Evolutionary conservation across 1,140 invertebrate genomes (phyloP).

Genomic region (Heliconius melpomene): DNA sequence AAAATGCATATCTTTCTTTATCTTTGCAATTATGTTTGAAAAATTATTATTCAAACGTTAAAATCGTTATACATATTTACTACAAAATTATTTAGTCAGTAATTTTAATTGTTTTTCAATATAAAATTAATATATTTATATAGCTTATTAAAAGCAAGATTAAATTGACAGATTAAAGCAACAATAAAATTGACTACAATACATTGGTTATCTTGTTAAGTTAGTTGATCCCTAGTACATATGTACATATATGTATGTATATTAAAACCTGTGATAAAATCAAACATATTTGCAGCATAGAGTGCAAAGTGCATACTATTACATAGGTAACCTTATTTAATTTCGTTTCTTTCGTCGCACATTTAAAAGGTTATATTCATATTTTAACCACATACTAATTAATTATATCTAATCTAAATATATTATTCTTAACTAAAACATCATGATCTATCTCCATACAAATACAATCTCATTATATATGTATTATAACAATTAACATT

Average conservation of each 20-base stretch:
- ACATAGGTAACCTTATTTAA: constrained; percentile 17
- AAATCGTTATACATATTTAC: not conserved
- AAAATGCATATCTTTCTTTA: not conserved
- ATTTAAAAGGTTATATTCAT: constrained; percentile 21
- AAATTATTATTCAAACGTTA: not conserved
- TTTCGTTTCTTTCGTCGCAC: constrained; percentile 24
- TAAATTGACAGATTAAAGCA: constrained; percentile 2
- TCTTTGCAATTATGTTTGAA: not conserved
- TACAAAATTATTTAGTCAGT: not conserved
- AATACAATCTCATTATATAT: constrained; percentile 32
- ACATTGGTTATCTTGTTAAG: constrained; percentile 17
- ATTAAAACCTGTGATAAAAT: constrained; percentile 19
- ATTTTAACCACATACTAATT: constrained; percentile 20
- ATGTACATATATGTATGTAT: constrained; percentile 5
- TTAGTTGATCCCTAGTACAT: constrained; percentile 31
- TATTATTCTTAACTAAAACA: constrained; percentile 24
- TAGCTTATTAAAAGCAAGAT: not conserved
- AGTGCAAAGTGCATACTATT: constrained; percentile 26
- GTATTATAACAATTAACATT: constrained; percentile 68
- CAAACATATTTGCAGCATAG: constrained; percentile 14
- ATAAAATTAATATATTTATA: not conserved
- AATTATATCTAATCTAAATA: constrained; percentile 16
- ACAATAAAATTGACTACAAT: constrained; percentile 31
- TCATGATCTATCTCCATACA: constrained; percentile 29
- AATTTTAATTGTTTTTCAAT: not conserved